Evolutionary conservation across 2,113 vertebrate species (phyloP), one percentile per base, ranked within the genome.

Genomic region (Harpagus bidentatus): DNA sequence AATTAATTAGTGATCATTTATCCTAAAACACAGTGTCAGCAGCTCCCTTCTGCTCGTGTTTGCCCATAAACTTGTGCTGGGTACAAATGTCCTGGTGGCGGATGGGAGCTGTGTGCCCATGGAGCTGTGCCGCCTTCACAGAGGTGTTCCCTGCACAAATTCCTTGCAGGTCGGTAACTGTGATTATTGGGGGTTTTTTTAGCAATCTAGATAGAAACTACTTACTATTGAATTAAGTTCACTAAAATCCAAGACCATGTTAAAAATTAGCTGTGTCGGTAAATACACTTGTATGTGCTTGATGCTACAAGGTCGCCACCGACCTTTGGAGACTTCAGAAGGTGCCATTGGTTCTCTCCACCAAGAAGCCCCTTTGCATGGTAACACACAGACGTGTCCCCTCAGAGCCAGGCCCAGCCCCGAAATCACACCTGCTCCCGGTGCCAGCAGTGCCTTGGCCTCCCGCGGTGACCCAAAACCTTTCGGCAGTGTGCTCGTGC

Each of bases 361-460:
- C 12, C 45, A 28, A 34, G 56, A 38, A 90, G 22, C 11, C 32
- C 15, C 21, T 88, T 79, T 59, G 20, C 11, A 21, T n/a, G 32
- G 32, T 61, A 29, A 22, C 6, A 18, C 58, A 72, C 1, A 11
- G 36, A 26, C 0, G 0, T 7, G 38, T 79, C 22, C 17, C 26
- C 23, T 43, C 6, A 4, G 63, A 84, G 59, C 13, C 50, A 71
- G 69, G 28, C 19, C 28, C 42, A 43, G 43, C 36, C 43, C 23
- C 50, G 11, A 43, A 65, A 29, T 25, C 65, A 62, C 16, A 31
- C 50, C 16, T 34, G 53, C 20, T 45, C 29, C 9, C 1, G 7
- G 18, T 61, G 48, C 67, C 80, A 70, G 65, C 63, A 45, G 69
- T 1, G 0, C 79, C 69, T 16, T 74, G 71, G 28, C 47, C 52